Evolutionary conservation across 2,113 vertebrate genomes (phyloP).

Genomic region (Vimba vimba): DNA sequence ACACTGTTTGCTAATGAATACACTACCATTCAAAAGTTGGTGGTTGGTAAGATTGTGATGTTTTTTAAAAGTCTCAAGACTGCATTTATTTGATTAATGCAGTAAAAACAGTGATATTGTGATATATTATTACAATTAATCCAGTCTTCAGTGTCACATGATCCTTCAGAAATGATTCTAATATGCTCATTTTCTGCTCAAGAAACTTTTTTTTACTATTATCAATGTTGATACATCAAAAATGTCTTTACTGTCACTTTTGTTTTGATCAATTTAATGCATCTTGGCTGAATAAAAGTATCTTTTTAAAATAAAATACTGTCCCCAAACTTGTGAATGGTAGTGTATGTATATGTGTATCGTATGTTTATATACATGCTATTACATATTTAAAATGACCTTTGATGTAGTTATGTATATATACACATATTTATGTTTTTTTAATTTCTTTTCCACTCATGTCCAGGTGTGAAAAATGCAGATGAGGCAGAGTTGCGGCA

Average conservation of each 20-base stretch:
- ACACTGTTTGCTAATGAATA: background rate
- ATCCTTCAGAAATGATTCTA: background rate
- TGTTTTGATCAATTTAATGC: background rate
- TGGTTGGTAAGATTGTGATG: background rate
- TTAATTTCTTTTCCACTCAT: background rate
- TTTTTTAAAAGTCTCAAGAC: background rate
- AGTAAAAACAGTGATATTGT: background rate
- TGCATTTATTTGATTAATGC: background rate
- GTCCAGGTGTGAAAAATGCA: slow-evolving; percentile 90
- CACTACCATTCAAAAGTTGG: background rate
- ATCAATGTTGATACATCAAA: background rate
- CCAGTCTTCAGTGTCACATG: background rate
- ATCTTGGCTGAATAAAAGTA: background rate
- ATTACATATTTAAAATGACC: background rate
- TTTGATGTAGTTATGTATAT: background rate
- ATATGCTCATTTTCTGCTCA: background rate
- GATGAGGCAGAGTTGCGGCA: slow-evolving; percentile 89
- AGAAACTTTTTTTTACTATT: background rate
- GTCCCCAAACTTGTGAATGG: background rate
- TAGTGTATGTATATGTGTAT: background rate
- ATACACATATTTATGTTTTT: background rate
- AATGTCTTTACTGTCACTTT: background rate
- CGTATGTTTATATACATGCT: background rate
- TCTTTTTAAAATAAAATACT: no score
- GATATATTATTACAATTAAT: background rate